Conservation (phyloP, 2,113 vertebrate species). For the Ia io region DNA sequence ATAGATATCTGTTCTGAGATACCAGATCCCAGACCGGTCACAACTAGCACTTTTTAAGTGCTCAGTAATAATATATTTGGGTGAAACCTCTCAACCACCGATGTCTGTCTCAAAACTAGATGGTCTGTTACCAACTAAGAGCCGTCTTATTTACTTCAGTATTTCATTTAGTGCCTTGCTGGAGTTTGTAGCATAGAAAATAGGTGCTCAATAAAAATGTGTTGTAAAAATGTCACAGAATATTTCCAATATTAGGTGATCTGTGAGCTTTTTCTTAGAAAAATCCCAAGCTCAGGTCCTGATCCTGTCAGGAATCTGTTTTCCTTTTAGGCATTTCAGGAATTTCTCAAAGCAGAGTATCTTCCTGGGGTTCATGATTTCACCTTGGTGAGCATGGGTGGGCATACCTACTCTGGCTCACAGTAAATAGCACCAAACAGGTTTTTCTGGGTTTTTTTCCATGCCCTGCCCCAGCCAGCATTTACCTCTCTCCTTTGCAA, state of each 20-base stretch:
- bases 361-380: background rate
- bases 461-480: background rate
- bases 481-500: background rate
- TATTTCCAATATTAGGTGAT: background rate
- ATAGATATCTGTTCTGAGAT: background rate
- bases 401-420: background rate
- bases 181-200: background rate
- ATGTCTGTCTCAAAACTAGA: background rate
- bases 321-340: background rate
- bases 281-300: conserved; percentile 16
- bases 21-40: background rate
- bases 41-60: background rate
- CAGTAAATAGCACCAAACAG: background rate
- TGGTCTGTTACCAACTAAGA: background rate
- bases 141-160: background rate
- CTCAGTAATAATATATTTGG: background rate
- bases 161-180: background rate
- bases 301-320: background rate
- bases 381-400: background rate
- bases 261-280: background rate
- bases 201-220: background rate
- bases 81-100: background rate
- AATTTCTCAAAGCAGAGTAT: background rate
- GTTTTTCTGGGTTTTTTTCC: background rate
- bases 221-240: background rate